Base-by-base conservation (phyloP, 2,797 vertebrate genomes). In the Pipistrellus pygmaeus region DNA sequence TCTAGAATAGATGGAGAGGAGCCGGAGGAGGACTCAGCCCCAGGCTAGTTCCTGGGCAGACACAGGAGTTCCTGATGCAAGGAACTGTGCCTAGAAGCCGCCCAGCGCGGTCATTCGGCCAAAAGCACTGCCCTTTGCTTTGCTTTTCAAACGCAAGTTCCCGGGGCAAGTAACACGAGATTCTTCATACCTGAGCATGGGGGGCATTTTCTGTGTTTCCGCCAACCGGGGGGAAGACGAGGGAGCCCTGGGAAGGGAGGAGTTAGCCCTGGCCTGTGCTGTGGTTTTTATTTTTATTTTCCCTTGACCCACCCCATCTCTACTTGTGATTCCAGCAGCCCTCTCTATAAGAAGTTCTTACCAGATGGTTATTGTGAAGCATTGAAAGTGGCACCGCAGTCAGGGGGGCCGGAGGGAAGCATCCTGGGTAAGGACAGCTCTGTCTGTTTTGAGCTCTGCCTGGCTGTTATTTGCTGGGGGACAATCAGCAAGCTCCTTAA, bases 91-190 rank as follows among this genome's bases (percentile, higher is more conserved):
- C 88, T 38, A 66, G 72, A 85, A 23, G 30, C 38, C 64, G 15
- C 62, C 85, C 60, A 21, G 53, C 25, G 13, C 25, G 8, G 48
- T 75, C 90, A 4, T 71, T 77, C 83, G 71, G 83, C 64, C 86
- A 68, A 72, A 92, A 92, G 46, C 51, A 27, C 62, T 93, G 38
- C 27, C 18, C 38, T 94, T 23, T 68, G 55, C 30, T 77, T 76
- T 93, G 41, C 72, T 95, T 92, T 85, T 78, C 83, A 95, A 82
- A 93, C 13, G 12, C 60, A 55, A 38, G 44, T 91, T 76, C 41
- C 53, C 21, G 75, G 62, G 35, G 38, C 30, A n/a, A 81, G 46
- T 64, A 75, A 51, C 21, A 64, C 15, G 48, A 86, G 25, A 80
- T 41, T 80, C 91, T 89, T 85, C 25, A 14, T 82, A 60, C 41